These are phyloP conservation scores for Temnothorax ravouxi DNA, from an alignment of 2,888 invertebrate genomes.

Conservation along the genomic window DNA sequence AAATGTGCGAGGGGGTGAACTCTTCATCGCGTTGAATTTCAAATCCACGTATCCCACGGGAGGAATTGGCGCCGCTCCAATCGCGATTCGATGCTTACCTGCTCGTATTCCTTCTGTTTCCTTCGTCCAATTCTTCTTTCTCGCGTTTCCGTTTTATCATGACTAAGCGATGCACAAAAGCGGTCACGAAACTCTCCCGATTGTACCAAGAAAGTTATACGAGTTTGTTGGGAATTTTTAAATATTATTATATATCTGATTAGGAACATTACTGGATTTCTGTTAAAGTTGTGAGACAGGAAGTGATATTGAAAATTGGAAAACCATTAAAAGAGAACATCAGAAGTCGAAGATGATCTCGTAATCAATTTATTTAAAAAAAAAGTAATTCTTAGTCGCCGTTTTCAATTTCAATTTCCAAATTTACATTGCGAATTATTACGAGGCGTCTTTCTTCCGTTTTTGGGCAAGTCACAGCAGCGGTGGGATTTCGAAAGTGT, in stretches of 20 bases:
- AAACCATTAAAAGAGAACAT: background rate
- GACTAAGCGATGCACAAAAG: constrained; percentile 60
- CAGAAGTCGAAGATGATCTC: background rate
- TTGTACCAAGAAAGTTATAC: background rate
- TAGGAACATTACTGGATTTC: background rate
- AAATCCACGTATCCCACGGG: constrained; percentile 73
- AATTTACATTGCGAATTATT: constrained; percentile 8
- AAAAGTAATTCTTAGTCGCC: background rate
- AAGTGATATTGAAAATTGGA: background rate
- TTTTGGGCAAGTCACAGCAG: background rate
- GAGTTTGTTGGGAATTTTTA: background rate
- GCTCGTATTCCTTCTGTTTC: constrained; percentile 68
- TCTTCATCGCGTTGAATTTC: constrained; percentile 76
- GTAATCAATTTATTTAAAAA: background rate
- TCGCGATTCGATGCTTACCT: constrained; percentile 79
- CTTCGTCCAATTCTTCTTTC: constrained; percentile 43
- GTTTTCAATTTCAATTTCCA: constrained; percentile 1
- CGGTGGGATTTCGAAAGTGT: constrained; percentile 35
- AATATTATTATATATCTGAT: background rate
- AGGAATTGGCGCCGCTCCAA: constrained; percentile 81
- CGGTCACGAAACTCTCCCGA: constrained; percentile 64
- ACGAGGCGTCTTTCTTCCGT: constrained; percentile 1
- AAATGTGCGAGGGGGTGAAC: constrained; percentile 63
- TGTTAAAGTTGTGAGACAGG: background rate
- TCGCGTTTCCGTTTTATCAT: constrained; percentile 15